phyloP scores from a whole-genome alignment of 1,140 invertebrate genomes.

The Drosophila trapezifrons region DNA sequence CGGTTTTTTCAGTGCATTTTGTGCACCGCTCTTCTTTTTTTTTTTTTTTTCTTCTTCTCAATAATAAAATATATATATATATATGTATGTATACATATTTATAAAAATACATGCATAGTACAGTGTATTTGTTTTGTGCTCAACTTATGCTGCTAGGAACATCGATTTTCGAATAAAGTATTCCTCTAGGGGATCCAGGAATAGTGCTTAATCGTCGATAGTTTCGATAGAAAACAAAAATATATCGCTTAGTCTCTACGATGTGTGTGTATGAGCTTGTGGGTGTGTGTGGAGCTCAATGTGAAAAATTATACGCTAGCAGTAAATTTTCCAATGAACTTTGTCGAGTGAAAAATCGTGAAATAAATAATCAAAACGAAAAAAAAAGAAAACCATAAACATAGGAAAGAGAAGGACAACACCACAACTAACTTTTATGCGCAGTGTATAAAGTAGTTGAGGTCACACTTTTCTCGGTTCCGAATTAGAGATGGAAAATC shows the following conservation, averaged over 20 bases:
- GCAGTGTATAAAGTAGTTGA: constrained; percentile 40
- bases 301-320: constrained; percentile 63
- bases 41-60: constrained; percentile 13
- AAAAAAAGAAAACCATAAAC: constrained; percentile 11
- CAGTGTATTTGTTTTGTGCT: constrained; percentile 35
- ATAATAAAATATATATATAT: constrained; percentile 1
- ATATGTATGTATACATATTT: constrained; percentile 6
- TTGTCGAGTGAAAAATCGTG: constrained; percentile 41
- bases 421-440: constrained; percentile 26
- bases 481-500: background rate
- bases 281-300: constrained; percentile 42
- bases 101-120: constrained; percentile 43
- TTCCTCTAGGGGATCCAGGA: constrained; percentile 15
- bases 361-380: constrained; percentile 59
- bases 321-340: constrained; percentile 74
- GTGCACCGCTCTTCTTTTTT: constrained; percentile 18
- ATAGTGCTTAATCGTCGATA: constrained; percentile 26
- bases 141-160: constrained; percentile 65
- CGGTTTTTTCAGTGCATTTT: constrained; percentile 13
- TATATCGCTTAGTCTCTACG: constrained; percentile 21
- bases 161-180: constrained; percentile 55
- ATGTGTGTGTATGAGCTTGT: background rate
- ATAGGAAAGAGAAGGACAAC: background rate
- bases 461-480: constrained; percentile 27
- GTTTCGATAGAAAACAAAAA: constrained; percentile 44